Conservation (phyloP, 2,797 vertebrate species). For the Cryptoblepharus egeriae region DNA sequence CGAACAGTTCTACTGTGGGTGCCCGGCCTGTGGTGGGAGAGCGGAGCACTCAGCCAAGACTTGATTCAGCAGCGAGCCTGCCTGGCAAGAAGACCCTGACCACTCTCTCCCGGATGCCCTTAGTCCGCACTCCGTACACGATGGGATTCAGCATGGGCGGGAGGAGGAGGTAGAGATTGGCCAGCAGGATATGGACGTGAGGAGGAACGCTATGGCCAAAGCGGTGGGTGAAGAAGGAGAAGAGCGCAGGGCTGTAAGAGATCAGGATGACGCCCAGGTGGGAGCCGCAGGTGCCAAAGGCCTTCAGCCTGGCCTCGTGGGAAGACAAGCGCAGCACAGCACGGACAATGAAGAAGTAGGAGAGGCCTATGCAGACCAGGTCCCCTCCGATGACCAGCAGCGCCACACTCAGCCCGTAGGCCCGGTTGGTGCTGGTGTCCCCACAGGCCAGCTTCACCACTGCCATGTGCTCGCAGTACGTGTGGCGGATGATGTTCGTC, state of each 20-base stretch:
- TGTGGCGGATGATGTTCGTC: slow-evolving; percentile 62
- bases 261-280: slow-evolving; percentile 67
- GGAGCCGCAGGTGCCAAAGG: slow-evolving; percentile 62
- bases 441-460: slow-evolving; percentile 67
- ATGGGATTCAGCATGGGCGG: slow-evolving; percentile 70
- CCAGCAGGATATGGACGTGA: slow-evolving; percentile 66
- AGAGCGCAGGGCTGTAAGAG: slow-evolving; percentile 66
- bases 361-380: slow-evolving; percentile 59
- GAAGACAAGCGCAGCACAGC: slow-evolving; percentile 62
- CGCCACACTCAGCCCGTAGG: slow-evolving; percentile 59
- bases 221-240: slow-evolving; percentile 67
- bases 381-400: slow-evolving; percentile 64
- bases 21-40: neutral
- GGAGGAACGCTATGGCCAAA: slow-evolving; percentile 52
- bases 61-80: neutral
- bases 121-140: slow-evolving; percentile 67
- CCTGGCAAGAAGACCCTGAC: slow-evolving; percentile 37
- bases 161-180: slow-evolving; percentile 66
- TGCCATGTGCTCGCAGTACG: slow-evolving; percentile 71
- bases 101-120: slow-evolving; percentile 59
- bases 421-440: slow-evolving; percentile 57
- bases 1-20: too few relatives aligned
- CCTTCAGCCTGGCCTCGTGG: slow-evolving; percentile 61
- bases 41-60: neutral
- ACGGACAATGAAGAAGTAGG: slow-evolving; percentile 58